A percentile compares a stretch with the other conserved stretches of the same genome.
These are phyloP conservation scores for Nylanderia fulva DNA, from an alignment of 1,140 invertebrate genomes.

Conservation along the genomic window DNA sequence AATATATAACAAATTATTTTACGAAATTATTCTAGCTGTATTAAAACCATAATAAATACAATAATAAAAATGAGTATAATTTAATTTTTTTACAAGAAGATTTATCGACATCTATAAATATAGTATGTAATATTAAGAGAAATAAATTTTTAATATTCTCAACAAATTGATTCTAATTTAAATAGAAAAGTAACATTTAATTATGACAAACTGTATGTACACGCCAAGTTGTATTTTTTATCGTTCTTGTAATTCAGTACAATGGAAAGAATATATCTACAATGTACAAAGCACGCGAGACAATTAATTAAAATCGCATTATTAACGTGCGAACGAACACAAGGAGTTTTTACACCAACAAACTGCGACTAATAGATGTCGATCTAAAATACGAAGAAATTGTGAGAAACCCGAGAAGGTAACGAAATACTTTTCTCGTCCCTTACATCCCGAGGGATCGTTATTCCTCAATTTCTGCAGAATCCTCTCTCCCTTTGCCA, in stretches of 20 bases:
- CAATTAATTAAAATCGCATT: slow-evolving; percentile 50
- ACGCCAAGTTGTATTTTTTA: background rate
- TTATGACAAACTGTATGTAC: background rate
- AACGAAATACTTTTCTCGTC: slow-evolving; percentile 54
- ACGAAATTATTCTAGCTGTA: background rate
- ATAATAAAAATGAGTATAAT: background rate
- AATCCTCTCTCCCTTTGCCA: slow-evolving; percentile 3
- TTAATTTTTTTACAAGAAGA: background rate
- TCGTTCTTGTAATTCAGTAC: background rate
- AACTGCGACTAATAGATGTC: slow-evolving; percentile 39
- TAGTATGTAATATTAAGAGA: background rate
- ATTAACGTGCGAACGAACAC: slow-evolving; percentile 7
- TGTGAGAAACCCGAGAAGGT: slow-evolving; percentile 36
- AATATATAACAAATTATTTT: background rate
- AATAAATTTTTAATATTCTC: background rate
- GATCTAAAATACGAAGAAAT: slow-evolving; percentile 49
- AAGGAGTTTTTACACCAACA: background rate
- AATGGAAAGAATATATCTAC: background rate
- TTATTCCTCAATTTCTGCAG: slow-evolving; percentile 69
- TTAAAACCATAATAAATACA: background rate
- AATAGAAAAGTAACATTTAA: background rate
- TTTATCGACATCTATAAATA: background rate
- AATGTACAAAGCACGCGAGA: background rate
- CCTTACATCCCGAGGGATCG: slow-evolving; percentile 53
- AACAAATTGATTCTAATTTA: background rate